phyloP scores from a whole-genome alignment of 2,888 invertebrate species.

The Romanomermis culicivorax region DNA sequence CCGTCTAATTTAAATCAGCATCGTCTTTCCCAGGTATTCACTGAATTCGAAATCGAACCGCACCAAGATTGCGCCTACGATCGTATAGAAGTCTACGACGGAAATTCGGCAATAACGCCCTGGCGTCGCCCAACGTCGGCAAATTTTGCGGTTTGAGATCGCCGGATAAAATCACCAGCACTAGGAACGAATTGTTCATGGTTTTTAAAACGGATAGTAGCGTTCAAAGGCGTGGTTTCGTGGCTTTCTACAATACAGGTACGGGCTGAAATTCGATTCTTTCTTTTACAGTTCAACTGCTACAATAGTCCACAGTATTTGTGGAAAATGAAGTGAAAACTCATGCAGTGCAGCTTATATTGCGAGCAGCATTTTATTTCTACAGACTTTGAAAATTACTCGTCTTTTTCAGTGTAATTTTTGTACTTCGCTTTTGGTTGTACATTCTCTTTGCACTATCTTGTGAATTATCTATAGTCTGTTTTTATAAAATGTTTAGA shows the following conservation, averaged over 20 bases:
- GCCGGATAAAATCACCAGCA: constrained; percentile 31
- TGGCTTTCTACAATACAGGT: constrained; percentile 77
- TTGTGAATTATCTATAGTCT: too few relatives aligned
- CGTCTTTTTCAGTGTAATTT: too few relatives aligned
- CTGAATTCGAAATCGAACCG: constrained; percentile 79
- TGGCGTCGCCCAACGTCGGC: constrained; percentile 58
- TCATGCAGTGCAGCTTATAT: too few relatives aligned
- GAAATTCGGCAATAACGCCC: constrained; percentile 62
- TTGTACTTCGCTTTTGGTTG: too few relatives aligned
- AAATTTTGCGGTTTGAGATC: constrained; percentile 76
- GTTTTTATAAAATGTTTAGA: too few relatives aligned
- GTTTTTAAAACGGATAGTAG: constrained; percentile 85
- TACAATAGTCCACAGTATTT: too few relatives aligned
- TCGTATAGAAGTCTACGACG: constrained; percentile 78
- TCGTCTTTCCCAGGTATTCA: constrained; percentile 42
- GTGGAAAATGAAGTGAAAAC: too few relatives aligned
- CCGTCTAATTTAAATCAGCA: not conserved
- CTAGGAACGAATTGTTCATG: constrained; percentile 39
- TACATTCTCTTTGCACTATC: too few relatives aligned
- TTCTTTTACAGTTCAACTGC: too few relatives aligned
- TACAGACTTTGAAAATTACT: too few relatives aligned
- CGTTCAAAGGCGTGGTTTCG: constrained; percentile 78
- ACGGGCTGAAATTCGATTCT: too few relatives aligned
- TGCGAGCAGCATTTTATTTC: not conserved
- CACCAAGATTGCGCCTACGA: constrained; percentile 94